Base-by-base conservation (phyloP, 2,888 invertebrate genomes). In the Eupithecia abbreviata region DNA sequence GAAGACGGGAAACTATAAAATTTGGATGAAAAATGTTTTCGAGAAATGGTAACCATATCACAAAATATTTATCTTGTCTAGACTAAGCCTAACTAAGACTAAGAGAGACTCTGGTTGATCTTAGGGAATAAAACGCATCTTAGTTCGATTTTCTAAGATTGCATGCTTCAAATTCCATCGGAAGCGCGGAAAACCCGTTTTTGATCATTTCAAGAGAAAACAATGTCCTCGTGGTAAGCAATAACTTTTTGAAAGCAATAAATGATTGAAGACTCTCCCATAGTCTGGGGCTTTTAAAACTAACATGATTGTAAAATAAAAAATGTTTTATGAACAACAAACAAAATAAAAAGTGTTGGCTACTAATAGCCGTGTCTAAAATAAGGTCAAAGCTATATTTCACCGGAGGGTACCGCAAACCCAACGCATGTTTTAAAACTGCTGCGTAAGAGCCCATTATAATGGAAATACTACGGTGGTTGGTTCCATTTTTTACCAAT, bases 351-450 rank as follows among this genome's bases (percentile, higher is more conserved):
- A 43, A 68, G 68, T 73, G 67, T 68, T 45, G 30, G 7, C 45
- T 7, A 58, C 45, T 51, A n/a, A 45, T 68, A 68, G 43, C 69
- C 58, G 69, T 51, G 68, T 45, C 74, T 6, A 47, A 67, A 73
- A 69, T 62, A 55, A 49, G 65, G 74, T 71, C 71, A 47, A 55
- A n/a, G 55, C 71, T 30, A 75, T 71, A 71, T 71, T 71, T 75
- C 71, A 75, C 65, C 51, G 42, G 45, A 45, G 71, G 43, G 73
- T 49, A 58, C 47, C 62, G 51, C 15, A 43, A 58, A 70, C 71
- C 30, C 51, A 62, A 72, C 71, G 67, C 74, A 74, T 72, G 75
- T 72, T 69, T 62, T 72, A 72, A 76, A 76, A 76, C 69, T 76
- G 72, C 75, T 69, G 68, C 72, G 70, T 74, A 74, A 70, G 66